Conservation (phyloP, 2,113 vertebrate species). For the Amazona vittata region DNA sequence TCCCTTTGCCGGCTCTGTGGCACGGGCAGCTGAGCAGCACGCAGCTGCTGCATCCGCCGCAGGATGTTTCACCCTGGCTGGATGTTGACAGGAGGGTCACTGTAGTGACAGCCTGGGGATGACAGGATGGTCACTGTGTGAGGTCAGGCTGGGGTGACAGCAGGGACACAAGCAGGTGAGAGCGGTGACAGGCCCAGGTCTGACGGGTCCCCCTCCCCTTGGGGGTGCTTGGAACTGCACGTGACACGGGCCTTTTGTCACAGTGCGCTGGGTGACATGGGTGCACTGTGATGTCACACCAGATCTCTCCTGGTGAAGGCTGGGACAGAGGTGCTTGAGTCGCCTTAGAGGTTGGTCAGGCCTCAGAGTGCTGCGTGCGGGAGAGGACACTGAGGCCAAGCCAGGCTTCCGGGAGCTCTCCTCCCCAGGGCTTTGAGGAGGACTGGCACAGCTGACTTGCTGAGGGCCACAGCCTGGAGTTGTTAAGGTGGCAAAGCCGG, state of each 20-base stretch:
- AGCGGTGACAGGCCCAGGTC: neutral
- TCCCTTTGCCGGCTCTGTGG: neutral
- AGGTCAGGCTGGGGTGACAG: neutral
- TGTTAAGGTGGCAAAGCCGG: neutral
- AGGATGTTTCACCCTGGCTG: neutral
- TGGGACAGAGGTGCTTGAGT: neutral
- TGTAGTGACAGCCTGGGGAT: neutral
- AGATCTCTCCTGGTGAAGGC: neutral
- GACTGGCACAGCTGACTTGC: neutral
- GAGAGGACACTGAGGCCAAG: neutral
- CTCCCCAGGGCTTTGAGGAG: too few relatives aligned
- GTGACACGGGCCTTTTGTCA: neutral
- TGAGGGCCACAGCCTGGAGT: neutral
- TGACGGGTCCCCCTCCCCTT: neutral
- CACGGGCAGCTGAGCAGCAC: neutral
- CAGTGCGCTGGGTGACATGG: neutral
- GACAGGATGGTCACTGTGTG: neutral
- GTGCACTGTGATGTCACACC: neutral
- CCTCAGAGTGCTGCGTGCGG: neutral
- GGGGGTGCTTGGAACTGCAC: neutral
- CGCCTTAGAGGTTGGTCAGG: neutral
- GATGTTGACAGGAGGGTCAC: neutral
- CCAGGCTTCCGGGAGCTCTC: neutral
- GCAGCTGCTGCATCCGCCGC: neutral
- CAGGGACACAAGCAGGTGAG: neutral